A percentile compares a stretch with the other conserved stretches of the same genome.
Conservation (phyloP, 2,113 vertebrate genomes). For the Rhynchomys soricoides region DNA sequence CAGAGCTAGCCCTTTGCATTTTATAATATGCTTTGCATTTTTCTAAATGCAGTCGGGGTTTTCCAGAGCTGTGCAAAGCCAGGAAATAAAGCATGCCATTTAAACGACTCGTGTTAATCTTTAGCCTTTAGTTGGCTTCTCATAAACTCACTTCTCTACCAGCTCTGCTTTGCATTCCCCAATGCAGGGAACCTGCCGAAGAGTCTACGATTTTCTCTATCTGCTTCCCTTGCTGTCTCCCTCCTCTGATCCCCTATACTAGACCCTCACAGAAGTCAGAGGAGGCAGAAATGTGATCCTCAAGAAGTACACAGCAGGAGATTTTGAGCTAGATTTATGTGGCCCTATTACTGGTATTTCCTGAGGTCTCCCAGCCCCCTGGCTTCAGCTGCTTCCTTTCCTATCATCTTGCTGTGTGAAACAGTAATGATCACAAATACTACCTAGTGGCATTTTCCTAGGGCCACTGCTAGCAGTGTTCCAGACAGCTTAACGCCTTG, state of each 20-base stretch:
- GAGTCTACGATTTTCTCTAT: background rate
- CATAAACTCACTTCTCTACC: conserved; percentile 39
- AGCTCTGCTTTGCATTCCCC: background rate
- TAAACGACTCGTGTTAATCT: conserved; percentile 75
- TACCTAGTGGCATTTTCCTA: background rate
- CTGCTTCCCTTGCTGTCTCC: background rate
- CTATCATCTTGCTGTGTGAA: background rate
- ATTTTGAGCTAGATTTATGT: background rate
- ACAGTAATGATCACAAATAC: background rate
- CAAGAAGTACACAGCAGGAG: background rate
- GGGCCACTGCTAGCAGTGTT: background rate
- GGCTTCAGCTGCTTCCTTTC: conserved; percentile 25
- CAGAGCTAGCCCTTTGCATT: conserved; percentile 50
- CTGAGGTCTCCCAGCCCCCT: background rate
- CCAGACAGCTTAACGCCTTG: background rate
- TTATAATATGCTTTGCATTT: conserved; percentile 62
- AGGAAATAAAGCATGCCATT: conserved; percentile 74
- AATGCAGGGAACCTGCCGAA: background rate
- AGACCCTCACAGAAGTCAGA: background rate
- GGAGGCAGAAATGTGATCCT: background rate
- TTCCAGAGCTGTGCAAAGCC: conserved; percentile 73
- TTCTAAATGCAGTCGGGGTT: conserved; percentile 71
- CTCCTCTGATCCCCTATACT: background rate
- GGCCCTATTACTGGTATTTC: background rate
- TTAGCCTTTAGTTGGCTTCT: conserved; percentile 68